Conservation (phyloP, 2,113 vertebrate species). For the Andinoacara biseriatus region DNA sequence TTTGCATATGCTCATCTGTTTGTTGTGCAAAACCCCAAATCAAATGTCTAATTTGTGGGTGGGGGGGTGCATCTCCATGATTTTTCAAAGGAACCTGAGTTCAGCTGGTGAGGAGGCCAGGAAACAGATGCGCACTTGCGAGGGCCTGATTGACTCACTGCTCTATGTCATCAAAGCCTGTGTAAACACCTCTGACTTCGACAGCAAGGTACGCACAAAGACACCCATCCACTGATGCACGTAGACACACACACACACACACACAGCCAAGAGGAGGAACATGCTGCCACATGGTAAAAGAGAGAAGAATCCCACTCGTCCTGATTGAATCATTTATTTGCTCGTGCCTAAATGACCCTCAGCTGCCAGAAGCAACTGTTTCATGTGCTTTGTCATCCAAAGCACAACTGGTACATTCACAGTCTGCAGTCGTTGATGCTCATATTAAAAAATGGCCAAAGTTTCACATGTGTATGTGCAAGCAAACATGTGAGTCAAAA, state of each 20-base stretch:
- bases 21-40: conserved; percentile 48
- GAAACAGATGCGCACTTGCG: conserved; percentile 95
- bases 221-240: neutral
- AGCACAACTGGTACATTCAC: neutral
- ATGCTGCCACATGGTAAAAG: conserved; percentile 51
- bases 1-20: conserved; percentile 41
- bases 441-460: neutral
- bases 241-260: neutral
- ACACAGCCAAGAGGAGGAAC: conserved; percentile 28
- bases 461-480: too few species aligned
- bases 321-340: conserved; percentile 41
- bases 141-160: conserved; percentile 94
- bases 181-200: conserved; percentile 96
- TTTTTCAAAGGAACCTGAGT: conserved; percentile 89
- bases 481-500: too few species aligned
- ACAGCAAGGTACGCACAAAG: conserved; percentile 90
- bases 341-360: conserved; percentile 9
- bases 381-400: conserved; percentile 12
- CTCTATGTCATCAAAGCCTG: conserved; percentile 97
- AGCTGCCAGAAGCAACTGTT: conserved; percentile 21
- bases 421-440: neutral
- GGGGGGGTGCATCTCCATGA: neutral
- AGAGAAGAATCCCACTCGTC: conserved; percentile 6
- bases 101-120: conserved; percentile 95
- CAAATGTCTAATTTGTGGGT: conserved; percentile 18